Percentiles rank a stretch among this genome's conserved stretches.
These are phyloP conservation scores for Drosophila koepferae DNA, from an alignment of 2,888 invertebrate species.

Conservation along the genomic window DNA sequence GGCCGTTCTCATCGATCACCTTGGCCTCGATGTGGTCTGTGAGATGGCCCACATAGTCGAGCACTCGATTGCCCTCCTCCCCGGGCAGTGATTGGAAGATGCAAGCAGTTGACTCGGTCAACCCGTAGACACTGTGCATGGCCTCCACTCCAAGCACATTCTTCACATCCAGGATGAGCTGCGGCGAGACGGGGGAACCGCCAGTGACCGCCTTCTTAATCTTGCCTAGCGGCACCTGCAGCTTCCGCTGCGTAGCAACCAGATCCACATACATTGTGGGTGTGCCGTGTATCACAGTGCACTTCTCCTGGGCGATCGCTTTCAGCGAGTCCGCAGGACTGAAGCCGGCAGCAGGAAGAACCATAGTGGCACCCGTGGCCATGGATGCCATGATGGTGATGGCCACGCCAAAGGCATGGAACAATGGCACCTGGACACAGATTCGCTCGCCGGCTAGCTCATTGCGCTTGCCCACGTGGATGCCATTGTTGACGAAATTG, in stretches of 20 bases:
- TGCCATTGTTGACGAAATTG: slow-evolving; percentile 91
- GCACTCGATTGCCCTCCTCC: slow-evolving; percentile 85
- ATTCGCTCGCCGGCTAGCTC: slow-evolving; percentile 85
- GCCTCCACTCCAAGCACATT: slow-evolving; percentile 85
- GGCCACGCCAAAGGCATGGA: slow-evolving; percentile 92
- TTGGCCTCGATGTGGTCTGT: slow-evolving; percentile 87
- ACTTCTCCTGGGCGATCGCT: slow-evolving; percentile 89
- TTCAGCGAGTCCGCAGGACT: slow-evolving; percentile 88
- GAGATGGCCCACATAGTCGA: slow-evolving; percentile 87
- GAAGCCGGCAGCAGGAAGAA: slow-evolving; percentile 87
- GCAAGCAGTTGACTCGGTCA: slow-evolving; percentile 87
- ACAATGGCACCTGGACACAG: slow-evolving; percentile 90
- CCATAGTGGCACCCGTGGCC: slow-evolving; percentile 87
- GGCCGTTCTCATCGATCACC: slow-evolving; percentile 88
- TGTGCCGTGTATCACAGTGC: slow-evolving; percentile 90
- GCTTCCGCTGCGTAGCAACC: slow-evolving; percentile 86
- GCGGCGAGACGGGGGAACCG: slow-evolving; percentile 90
- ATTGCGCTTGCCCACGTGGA: slow-evolving; percentile 87
- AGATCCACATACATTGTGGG: slow-evolving; percentile 95
- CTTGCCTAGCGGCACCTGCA: slow-evolving; percentile 85
- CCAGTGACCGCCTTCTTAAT: slow-evolving; percentile 88
- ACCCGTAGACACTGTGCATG: slow-evolving; percentile 87
- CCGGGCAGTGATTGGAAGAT: slow-evolving; percentile 86
- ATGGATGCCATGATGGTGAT: slow-evolving; percentile 87
- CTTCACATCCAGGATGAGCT: slow-evolving; percentile 86